phyloP scores from a whole-genome alignment of 2,113 vertebrate genomes.

The Cacatua alba region DNA sequence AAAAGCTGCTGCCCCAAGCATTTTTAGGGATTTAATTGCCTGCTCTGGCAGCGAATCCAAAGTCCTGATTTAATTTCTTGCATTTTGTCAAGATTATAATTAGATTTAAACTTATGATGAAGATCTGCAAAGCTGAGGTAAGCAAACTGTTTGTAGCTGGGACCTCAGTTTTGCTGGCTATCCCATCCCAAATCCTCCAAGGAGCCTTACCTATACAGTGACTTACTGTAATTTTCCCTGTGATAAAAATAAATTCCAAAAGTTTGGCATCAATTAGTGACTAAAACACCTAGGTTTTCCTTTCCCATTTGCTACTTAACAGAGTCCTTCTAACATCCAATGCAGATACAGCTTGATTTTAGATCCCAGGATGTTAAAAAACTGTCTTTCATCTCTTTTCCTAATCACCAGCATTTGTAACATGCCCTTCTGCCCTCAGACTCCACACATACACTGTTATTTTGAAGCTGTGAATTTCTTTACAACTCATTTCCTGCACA shows the following conservation, averaged over 20 bases:
- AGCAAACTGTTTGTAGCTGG: neutral
- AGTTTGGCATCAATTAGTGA: neutral
- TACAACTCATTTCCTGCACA: neutral
- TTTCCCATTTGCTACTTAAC: neutral
- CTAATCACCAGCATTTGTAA: neutral
- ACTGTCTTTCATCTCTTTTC: neutral
- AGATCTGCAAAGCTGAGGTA: neutral
- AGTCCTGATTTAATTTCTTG: neutral
- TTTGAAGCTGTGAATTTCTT: neutral
- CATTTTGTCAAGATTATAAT: constrained; percentile 26
- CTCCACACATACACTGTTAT: neutral
- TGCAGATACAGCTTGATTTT: neutral
- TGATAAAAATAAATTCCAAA: neutral
- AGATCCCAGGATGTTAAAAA: neutral
- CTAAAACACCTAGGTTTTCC: neutral
- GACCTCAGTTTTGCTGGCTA: neutral
- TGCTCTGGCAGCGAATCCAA: neutral
- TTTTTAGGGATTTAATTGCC: neutral
- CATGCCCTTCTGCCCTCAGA: neutral
- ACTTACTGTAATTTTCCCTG: neutral
- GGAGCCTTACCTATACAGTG: neutral
- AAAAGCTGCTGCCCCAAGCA: neutral
- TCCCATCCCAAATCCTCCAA: neutral
- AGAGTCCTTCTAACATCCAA: neutral
- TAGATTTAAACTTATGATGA: neutral